phyloP scores from a whole-genome alignment of 2,888 invertebrate genomes.

The Drosophila demipolita region DNA sequence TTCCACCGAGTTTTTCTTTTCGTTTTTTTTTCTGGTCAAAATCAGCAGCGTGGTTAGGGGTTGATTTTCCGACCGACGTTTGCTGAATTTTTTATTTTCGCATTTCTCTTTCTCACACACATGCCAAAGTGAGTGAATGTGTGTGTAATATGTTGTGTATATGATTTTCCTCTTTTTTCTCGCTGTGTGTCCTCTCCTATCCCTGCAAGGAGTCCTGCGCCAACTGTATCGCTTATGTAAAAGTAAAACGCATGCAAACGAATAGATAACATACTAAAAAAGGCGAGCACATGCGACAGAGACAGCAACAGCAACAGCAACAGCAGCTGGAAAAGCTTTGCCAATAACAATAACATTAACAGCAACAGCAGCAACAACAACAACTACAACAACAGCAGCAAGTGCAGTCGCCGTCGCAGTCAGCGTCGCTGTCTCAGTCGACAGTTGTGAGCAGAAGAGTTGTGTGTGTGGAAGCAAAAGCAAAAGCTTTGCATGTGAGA shows the following conservation, averaged over 20 bases:
- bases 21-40: conserved; percentile 43
- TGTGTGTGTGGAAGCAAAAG: conserved; percentile 46
- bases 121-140: conserved; percentile 63
- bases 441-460: conserved; percentile 71
- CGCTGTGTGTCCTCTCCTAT: conserved; percentile 19
- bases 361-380: conserved; percentile 33
- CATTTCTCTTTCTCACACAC: conserved; percentile 71
- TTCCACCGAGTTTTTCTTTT: conserved; percentile 54
- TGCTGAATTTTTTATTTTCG: conserved; percentile 57
- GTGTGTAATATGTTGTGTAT: conserved; percentile 77
- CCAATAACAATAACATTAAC: conserved; percentile 49
- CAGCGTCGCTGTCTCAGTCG: conserved; percentile 13
- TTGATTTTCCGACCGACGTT: conserved; percentile 74
- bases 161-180: conserved; percentile 60
- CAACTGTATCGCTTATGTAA: conserved; percentile 51
- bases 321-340: conserved; percentile 57
- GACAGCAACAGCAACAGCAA: conserved; percentile 46
- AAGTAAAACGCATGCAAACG: conserved; percentile 71
- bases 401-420: conserved; percentile 37
- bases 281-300: conserved; percentile 72
- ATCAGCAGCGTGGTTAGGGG: conserved; percentile 66
- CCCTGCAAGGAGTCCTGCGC: conserved; percentile 37
- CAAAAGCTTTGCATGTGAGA: conserved; percentile 61
- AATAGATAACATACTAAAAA: conserved; percentile 81
- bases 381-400: conserved; percentile 8